Evolutionary conservation across 2,113 vertebrate genomes (phyloP).

Genomic region (Pteronura brasiliensis): DNA sequence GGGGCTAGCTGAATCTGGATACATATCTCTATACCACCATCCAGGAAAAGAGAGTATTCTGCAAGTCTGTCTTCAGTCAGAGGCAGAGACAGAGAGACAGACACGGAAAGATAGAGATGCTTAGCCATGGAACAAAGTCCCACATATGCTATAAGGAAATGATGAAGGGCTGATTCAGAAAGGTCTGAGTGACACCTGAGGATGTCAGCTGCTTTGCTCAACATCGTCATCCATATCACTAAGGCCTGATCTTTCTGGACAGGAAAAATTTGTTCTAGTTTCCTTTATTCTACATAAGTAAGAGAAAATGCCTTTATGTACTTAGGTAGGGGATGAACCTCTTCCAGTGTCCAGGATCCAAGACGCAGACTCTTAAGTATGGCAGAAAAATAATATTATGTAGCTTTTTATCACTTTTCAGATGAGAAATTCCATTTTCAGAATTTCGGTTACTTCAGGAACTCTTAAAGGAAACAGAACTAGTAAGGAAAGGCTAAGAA

Average conservation of each 20-base stretch:
- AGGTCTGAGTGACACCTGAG: background rate
- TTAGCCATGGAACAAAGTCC: background rate
- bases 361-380: background rate
- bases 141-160: rapidly evolving
- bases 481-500: background rate
- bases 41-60: background rate
- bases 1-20: background rate
- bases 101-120: background rate
- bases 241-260: background rate
- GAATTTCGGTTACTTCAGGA: background rate
- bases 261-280: background rate
- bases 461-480: background rate
- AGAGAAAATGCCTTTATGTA: background rate
- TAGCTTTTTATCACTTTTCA: background rate
- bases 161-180: background rate
- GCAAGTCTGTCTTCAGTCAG: background rate
- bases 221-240: background rate
- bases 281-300: background rate
- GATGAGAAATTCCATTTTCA: background rate
- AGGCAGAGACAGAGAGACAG: background rate
- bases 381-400: background rate
- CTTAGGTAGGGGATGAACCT: background rate
- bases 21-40: rapidly evolving
- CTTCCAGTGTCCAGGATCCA: background rate
- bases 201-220: background rate